Evolutionary conservation across 2,888 invertebrate species (phyloP).

Genomic region (Ernsta delagoae): DNA sequence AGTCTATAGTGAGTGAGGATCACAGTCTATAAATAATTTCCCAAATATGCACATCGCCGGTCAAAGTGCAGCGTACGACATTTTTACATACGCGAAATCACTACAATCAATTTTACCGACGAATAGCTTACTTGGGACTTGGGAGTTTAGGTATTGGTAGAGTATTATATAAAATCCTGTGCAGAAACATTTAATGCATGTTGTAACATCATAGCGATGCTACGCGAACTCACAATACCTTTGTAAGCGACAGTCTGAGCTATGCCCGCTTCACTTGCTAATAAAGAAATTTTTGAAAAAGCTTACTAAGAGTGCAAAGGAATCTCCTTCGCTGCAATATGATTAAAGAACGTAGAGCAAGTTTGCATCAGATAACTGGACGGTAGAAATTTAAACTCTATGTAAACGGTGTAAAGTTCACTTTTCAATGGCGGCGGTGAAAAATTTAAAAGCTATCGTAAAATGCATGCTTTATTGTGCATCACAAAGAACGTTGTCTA

Average conservation of each 20-base stretch:
- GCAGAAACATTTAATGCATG: no score
- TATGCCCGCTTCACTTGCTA: not conserved
- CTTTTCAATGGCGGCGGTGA: not conserved
- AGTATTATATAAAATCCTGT: no score
- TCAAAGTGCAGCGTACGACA: no score
- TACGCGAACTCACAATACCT: not conserved
- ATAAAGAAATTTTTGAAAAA: constrained; percentile 9
- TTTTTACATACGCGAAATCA: no score
- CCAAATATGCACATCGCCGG: no score
- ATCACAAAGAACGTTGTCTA: not conserved
- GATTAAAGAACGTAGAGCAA: not conserved
- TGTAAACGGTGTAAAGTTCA: not conserved
- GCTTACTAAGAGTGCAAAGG: constrained; percentile 3
- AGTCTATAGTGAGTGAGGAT: no score
- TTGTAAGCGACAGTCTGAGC: constrained; percentile 1
- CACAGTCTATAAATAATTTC: no score
- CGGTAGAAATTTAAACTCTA: not conserved
- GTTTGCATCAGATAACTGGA: not conserved
- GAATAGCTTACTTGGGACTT: no score
- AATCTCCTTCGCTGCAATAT: not conserved
- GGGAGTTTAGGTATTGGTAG: no score
- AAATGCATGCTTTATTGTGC: constrained; percentile 1
- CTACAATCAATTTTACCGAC: no score
- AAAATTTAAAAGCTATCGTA: constrained; percentile 6
- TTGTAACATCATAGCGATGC: no score